Evolutionary conservation across 2,888 invertebrate species (phyloP).

Genomic region (Eugnorisma glareosa): DNA sequence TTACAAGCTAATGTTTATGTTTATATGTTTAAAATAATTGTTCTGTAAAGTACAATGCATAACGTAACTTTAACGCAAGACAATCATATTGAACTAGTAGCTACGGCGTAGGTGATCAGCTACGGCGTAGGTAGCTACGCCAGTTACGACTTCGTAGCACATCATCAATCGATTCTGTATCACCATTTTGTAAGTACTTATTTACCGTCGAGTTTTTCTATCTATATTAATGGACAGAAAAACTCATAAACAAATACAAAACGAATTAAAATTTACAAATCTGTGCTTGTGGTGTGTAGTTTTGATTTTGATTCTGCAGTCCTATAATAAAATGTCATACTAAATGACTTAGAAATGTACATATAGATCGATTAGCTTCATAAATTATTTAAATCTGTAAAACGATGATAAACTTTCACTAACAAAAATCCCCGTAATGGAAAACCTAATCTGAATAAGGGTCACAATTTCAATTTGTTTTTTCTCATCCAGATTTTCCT

Average conservation of each 20-base stretch:
- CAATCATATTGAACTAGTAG: not conserved
- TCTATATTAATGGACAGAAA: not conserved
- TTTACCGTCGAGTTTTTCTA: no score
- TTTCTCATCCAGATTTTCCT: conserved; percentile 50
- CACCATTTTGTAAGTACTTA: no score
- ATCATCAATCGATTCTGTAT: not conserved
- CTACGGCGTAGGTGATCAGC: not conserved
- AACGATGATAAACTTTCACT: conserved; percentile 34
- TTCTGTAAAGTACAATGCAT: not conserved
- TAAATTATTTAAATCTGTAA: conserved; percentile 22
- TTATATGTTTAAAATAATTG: not conserved
- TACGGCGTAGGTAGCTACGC: conserved; percentile 6
- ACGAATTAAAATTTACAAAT: no score
- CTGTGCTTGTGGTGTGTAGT: not conserved
- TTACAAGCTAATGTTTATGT: conserved; percentile 7
- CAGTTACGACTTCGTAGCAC: not conserved
- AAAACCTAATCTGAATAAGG: conserved; percentile 59
- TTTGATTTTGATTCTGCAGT: not conserved
- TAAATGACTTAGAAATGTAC: not conserved
- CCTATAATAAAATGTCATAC: not conserved
- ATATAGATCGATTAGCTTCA: not conserved
- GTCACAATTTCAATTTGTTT: conserved; percentile 58
- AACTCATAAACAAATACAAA: no score
- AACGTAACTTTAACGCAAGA: not conserved
- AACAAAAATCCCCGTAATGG: conserved; percentile 29